A percentile compares a stretch with the other conserved stretches of the same genome.
These are phyloP conservation scores for Sylvia borin DNA, from an alignment of 2,797 vertebrate genomes.

Conservation along the genomic window DNA sequence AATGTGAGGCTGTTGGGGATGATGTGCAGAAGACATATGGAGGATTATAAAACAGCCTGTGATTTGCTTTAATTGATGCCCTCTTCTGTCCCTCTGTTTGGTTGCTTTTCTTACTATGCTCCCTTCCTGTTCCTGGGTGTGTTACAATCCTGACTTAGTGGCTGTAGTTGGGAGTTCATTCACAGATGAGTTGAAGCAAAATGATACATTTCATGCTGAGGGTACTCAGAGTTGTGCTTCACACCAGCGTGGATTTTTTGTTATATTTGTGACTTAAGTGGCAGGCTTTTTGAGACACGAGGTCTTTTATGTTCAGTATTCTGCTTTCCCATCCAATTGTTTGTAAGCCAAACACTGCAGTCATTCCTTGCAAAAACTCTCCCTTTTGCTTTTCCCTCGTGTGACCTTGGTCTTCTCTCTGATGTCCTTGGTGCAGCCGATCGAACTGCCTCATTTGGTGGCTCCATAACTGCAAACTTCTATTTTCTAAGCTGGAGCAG, in stretches of 20 bases:
- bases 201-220: background rate
- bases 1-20: background rate
- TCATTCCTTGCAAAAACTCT: background rate
- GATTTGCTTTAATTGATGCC: background rate
- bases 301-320: background rate
- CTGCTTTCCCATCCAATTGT: background rate
- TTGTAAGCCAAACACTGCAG: background rate
- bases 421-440: constrained; percentile 6
- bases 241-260: background rate
- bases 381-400: background rate
- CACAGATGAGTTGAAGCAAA: background rate
- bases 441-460: constrained; percentile 29
- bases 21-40: background rate
- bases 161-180: background rate
- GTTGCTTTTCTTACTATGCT: background rate
- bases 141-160: background rate
- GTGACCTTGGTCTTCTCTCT: background rate
- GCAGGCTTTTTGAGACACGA: background rate
- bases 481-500: constrained; percentile 24
- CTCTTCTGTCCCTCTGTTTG: background rate
- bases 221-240: background rate
- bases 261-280: background rate
- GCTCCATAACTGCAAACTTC: constrained; percentile 38
- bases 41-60: background rate
- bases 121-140: background rate